These are phyloP conservation scores for Rhinogobio ventralis DNA, from an alignment of 2,797 vertebrate species.

Conservation along the genomic window DNA sequence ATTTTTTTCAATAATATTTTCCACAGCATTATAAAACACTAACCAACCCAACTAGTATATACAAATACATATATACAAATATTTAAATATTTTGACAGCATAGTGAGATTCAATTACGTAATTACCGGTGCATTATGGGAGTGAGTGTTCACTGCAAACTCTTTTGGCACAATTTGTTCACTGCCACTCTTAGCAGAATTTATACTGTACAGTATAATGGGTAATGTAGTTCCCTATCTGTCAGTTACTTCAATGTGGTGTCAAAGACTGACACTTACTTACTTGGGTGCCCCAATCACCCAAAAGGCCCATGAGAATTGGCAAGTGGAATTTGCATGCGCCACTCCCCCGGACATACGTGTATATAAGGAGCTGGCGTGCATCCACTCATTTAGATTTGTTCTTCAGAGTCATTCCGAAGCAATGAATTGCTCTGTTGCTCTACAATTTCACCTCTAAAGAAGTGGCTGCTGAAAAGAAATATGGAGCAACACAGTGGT, in stretches of 20 bases:
- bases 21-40: background rate
- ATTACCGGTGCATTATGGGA: background rate
- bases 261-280: background rate
- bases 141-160: background rate
- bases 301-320: no score
- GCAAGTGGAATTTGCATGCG: no score
- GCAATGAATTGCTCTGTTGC: no score
- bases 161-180: background rate
- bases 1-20: background rate
- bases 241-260: background rate
- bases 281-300: background rate
- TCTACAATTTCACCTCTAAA: no score
- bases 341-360: no score
- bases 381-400: no score
- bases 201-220: no score
- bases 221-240: background rate
- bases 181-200: no score
- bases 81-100: background rate
- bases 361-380: no score
- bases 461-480: no score
- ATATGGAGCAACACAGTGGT: no score
- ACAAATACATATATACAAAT: background rate
- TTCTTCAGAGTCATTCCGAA: no score
- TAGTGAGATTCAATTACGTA: background rate
- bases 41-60: background rate